Conservation (phyloP, 2,113 vertebrate species). For the Gadus macrocephalus region DNA sequence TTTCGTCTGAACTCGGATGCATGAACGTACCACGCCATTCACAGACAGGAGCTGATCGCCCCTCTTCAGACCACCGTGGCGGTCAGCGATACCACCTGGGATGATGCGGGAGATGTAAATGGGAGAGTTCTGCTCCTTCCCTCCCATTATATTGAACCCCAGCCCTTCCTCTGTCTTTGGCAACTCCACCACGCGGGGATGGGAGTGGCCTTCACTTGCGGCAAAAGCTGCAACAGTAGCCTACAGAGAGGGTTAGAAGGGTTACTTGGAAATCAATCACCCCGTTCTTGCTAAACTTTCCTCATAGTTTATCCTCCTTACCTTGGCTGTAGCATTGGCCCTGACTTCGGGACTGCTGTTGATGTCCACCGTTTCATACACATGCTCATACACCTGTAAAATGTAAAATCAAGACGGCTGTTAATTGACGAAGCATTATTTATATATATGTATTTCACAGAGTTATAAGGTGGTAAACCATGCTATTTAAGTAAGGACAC, state of each 20-base stretch:
- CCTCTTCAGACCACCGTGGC: slow-evolving; percentile 92
- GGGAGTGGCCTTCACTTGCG: slow-evolving; percentile 96
- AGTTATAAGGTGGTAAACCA: no score
- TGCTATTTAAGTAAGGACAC: not conserved
- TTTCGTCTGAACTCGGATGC: no score
- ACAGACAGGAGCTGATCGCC: slow-evolving; percentile 97
- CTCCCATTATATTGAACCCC: slow-evolving; percentile 98
- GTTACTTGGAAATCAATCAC: not conserved
- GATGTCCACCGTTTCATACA: slow-evolving; percentile 98
- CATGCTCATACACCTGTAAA: slow-evolving; percentile 94
- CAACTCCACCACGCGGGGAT: slow-evolving; percentile 94
- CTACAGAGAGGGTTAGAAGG: not conserved
- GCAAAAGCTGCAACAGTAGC: slow-evolving; percentile 95
- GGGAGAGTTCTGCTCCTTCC: slow-evolving; percentile 98
- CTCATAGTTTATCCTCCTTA: slow-evolving; percentile 43
- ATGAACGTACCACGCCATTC: slow-evolving; percentile 88
- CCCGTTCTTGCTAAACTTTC: not conserved
- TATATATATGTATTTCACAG: no score
- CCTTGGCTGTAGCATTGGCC: slow-evolving; percentile 98
- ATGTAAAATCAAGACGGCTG: no score
- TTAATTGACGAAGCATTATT: no score
- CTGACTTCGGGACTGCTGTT: slow-evolving; percentile 96
- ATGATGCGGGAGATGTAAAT: slow-evolving; percentile 98
- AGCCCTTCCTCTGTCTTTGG: slow-evolving; percentile 98
- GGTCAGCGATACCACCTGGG: slow-evolving; percentile 92